Evolutionary conservation across 1,140 invertebrate species (phyloP), one percentile per base, ranked within the genome.

Genomic region (Trichonephila inaurata): DNA sequence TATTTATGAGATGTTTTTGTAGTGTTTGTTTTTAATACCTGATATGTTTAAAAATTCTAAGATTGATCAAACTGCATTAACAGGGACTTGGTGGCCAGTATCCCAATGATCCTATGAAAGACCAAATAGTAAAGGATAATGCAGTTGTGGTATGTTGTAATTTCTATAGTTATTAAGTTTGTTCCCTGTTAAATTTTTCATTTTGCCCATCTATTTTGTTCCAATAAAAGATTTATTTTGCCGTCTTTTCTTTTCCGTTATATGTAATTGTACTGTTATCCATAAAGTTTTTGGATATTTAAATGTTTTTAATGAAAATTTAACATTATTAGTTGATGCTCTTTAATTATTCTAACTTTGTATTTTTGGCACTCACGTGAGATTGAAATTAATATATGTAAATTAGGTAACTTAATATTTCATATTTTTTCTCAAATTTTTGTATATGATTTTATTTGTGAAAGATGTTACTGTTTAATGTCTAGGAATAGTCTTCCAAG

Each of bases 41-140:
- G 85, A 87, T 87, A 33, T 40, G 19, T n/a, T 87, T 28, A 24
- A 58, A 44, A 64, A n/a, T 62, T 69, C 66, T 60, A 87, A 87
- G 28, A 87, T 87, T 87, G 58, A 72, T 89, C 19, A 85, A 83
- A 90, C 6, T 94, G 72, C 88, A 94, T 94, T 89, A 77, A 83
- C 91, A 94, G 94, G 94, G 91, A 85, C 93, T 94, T 89, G 94
- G 94, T 87, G 94, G 93, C 66, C 94, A 94, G 90, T 95, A 94
- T 92, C 88, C 95, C 40, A 95, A 92, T 94, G 95, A 95, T 94
- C 94, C 95, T 66, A 95, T 95, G 91, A 95, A 95, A 94, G 95
- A 95, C 61, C 95, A 95, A 94, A 92, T 94, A 82, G 94, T 91
- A 60, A 95, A 95, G 94, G 95, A 95, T 69, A 94, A 94, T 88